Base-by-base conservation (phyloP, 2,888 invertebrate species). In the Andrena flavipes region DNA sequence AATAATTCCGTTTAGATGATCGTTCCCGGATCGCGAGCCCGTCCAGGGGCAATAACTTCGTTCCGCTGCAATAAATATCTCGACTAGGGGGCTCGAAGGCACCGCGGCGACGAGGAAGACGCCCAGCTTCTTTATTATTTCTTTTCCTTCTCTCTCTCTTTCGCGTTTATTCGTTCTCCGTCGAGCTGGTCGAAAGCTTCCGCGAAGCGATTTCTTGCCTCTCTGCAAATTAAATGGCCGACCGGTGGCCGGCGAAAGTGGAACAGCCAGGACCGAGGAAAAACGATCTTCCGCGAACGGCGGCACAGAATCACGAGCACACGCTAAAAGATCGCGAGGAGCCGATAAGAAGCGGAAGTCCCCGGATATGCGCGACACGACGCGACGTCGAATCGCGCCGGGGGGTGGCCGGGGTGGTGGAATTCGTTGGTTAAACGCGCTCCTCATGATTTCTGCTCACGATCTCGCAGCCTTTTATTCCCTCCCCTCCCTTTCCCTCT, bases 1-100 rank as follows among this genome's bases (percentile, higher is more conserved):
- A 82, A 85, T 80, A 82, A 87, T 78, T 82, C 67, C 79, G 81
- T 86, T 76, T 74, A 70, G 68, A 70, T 30, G 77, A 80, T 84
- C 68, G 68, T 78, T 64, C 72, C 49, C 65, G 70, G 69, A 76
- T 71, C 59, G 75, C 16, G 63, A 59, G 51, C 54, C 69, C 76
- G 73, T 70, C 71, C 65, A 42, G 54, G 23, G 51, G 72, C 76
- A 83, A 73, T 81, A 84, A 87, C 74, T 81, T 69, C 78, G 75
- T 80, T 80, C 75, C 73, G 68, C 59, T 64, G 67, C 81, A 80
- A 87, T 87, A 87, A 85, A 81, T 87, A 85, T 85, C 73, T 76
- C 76, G 79, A 65, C 71, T 48, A 30, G 67, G 68, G 65, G 35
- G 62, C 16, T 56, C 26, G 16, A 35, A 82, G 71, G 54, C 35